Base-by-base conservation (phyloP, 2,797 vertebrate genomes). In the Rallus crepitans region DNA sequence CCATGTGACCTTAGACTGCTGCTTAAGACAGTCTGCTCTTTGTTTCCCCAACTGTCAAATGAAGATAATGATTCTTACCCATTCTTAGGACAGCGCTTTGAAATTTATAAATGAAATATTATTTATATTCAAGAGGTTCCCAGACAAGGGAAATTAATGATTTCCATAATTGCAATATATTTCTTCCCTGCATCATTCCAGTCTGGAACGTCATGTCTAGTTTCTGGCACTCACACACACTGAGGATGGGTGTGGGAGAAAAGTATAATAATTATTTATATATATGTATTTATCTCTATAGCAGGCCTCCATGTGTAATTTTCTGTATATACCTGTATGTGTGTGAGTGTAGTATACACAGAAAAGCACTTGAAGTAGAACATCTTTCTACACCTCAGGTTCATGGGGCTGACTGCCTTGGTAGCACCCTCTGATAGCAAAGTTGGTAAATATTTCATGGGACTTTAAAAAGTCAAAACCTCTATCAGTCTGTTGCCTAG, bases 41-140 rank as follows among this genome's bases (percentile, higher is more conserved):
- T 96, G 94, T 96, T 96, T 95, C 93, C 95, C 53, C 94, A 87
- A 53, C 95, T 96, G 96, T 95, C 90, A 93, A 89, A 95, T 80
- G 78, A 92, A 95, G 96, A 96, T 95, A 96, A 94, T 96, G 95
- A 89, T 93, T 97, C 96, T 65, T 90, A 93, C 65, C 81, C 91
- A 76, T 94, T 94, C 94, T 95, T 89, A 83, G 91, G 86, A 87
- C 48, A 42, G 71, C 1, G 19, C 91, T 97, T 97, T 95, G 94
- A 97, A 95, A 96, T 93, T 90, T 93, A 78, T 89, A 90, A 94
- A 91, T 94, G 86, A 93, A 95, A 94, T 95, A 96, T 89, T 97
- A 94, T 96, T 96, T 95, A 89, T 92, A 92, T 93, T 95, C 88
- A 89, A 90, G 71, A 89, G 35, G 78, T 84, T 95, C 78, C 86